Percentiles rank a stretch among this genome's conserved stretches.
Conservation (phyloP, 2,888 invertebrate genomes). For the Cephonodes hylas region DNA sequence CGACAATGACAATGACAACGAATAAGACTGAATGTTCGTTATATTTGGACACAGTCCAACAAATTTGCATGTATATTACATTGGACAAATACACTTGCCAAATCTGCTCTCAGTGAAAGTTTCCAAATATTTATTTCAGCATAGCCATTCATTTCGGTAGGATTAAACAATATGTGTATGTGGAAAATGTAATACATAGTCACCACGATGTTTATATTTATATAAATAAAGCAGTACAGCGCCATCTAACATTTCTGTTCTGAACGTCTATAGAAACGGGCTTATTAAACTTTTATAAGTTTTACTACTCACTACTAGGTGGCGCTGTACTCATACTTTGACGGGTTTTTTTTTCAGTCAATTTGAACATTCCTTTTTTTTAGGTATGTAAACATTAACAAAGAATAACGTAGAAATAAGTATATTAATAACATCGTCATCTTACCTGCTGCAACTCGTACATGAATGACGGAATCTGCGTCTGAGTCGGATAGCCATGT, state of each 20-base stretch:
- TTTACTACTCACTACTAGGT: slow-evolving; percentile 48
- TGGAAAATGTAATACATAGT: not conserved
- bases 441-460: slow-evolving; percentile 75
- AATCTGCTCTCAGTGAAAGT: slow-evolving; percentile 1
- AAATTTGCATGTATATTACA: slow-evolving; percentile 29
- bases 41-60: slow-evolving; percentile 60
- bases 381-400: too few species aligned
- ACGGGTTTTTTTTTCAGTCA: too few species aligned
- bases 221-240: slow-evolving; percentile 14
- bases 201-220: not conserved
- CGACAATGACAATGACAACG: slow-evolving; percentile 75
- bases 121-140: not conserved
- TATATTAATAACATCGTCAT: too few species aligned
- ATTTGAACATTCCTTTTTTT: too few species aligned
- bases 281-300: slow-evolving; percentile 17
- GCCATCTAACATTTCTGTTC: slow-evolving; percentile 33
- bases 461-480: slow-evolving; percentile 90
- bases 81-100: slow-evolving; percentile 4
- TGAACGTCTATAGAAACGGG: not conserved
- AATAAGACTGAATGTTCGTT: slow-evolving; percentile 49
- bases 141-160: not conserved
- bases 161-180: not conserved
- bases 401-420: too few species aligned
- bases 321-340: slow-evolving; percentile 52
- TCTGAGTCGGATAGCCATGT: slow-evolving; percentile 88